Conservation (phyloP, 2,797 vertebrate species). For the Sylvia borin region DNA sequence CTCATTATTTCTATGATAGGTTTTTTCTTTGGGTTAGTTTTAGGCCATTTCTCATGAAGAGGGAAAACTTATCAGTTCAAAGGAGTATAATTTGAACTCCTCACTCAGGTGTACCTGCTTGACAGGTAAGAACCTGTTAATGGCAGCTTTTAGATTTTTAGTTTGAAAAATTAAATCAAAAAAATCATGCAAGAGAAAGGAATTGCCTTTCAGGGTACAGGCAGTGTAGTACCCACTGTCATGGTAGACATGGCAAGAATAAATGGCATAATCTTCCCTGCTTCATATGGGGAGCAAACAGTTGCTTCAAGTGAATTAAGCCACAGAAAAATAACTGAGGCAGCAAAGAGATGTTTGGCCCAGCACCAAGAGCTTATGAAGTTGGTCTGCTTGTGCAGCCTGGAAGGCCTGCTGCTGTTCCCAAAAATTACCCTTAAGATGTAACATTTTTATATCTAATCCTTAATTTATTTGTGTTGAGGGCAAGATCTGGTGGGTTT, state of each 20-base stretch:
- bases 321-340: background rate
- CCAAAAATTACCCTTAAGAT: background rate
- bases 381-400: background rate
- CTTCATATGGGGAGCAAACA: background rate
- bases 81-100: background rate
- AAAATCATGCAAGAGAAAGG: background rate
- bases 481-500: background rate
- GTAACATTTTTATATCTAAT: background rate
- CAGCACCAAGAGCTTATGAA: background rate
- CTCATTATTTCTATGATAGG: background rate
- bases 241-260: background rate
- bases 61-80: background rate
- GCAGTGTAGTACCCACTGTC: background rate
- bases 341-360: background rate
- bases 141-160: background rate
- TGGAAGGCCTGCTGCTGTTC: background rate
- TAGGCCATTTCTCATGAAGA: background rate
- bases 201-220: background rate
- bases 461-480: background rate
- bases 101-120: background rate
- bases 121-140: background rate
- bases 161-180: background rate
- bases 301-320: background rate
- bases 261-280: background rate
- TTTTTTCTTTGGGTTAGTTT: background rate